Percentiles rank a stretch among this genome's conserved stretches.
Conservation (phyloP, 1,140 invertebrate species). For the Rhopalosiphum maidis region DNA sequence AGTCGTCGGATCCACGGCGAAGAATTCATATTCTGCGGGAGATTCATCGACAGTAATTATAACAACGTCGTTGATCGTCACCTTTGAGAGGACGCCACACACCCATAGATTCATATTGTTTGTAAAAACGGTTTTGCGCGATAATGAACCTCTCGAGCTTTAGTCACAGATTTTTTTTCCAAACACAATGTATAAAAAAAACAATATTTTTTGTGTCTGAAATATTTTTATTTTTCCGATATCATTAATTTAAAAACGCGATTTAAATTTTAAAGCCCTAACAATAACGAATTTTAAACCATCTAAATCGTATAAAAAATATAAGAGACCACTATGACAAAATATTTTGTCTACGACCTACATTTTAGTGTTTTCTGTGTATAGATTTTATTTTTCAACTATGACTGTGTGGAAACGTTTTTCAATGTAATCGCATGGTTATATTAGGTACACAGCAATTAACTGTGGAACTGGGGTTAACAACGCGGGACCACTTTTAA, state of each 20-base stretch:
- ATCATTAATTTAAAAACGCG: too few species aligned
- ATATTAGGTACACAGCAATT: neutral
- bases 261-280: neutral
- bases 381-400: neutral
- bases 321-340: neutral
- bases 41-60: neutral
- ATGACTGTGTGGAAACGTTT: neutral
- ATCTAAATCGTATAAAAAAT: neutral
- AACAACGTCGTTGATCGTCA: neutral
- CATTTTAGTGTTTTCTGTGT: too few species aligned
- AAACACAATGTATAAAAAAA: neutral
- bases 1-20: neutral
- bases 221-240: neutral
- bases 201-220: neutral
- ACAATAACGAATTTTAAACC: neutral
- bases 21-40: neutral
- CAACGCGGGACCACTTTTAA: neutral
- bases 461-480: neutral
- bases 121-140: neutral
- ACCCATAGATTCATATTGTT: neutral
- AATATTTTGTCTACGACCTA: neutral
- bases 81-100: too few species aligned
- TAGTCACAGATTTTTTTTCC: neutral
- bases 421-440: neutral
- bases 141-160: neutral